These are phyloP conservation scores for Etia nguti DNA, from an alignment of 2,113 vertebrate genomes.

Conservation along the genomic window DNA sequence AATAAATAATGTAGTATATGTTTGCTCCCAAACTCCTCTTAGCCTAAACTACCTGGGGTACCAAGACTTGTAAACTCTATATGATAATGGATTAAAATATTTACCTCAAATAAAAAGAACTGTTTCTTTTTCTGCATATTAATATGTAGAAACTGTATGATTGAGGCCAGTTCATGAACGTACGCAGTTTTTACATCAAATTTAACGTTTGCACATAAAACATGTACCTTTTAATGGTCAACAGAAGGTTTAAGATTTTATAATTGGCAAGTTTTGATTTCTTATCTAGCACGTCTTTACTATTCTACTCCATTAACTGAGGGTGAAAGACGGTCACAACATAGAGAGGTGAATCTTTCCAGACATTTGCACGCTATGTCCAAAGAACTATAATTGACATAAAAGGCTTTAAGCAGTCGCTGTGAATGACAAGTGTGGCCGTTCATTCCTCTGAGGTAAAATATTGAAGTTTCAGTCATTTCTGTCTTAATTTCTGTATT, in stretches of 20 bases:
- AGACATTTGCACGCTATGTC: background rate
- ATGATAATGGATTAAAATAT: background rate
- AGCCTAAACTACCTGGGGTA: background rate
- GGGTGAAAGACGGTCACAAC: background rate
- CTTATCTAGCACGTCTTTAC: background rate
- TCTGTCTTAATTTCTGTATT: background rate
- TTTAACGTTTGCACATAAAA: background rate
- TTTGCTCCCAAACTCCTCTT: background rate
- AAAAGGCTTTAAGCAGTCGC: background rate
- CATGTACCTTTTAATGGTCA: background rate
- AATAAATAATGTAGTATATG: background rate
- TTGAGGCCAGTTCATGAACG: background rate
- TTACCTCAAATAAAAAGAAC: background rate
- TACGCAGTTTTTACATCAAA: background rate
- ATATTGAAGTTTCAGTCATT: too few relatives aligned
- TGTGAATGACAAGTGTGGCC: too few relatives aligned
- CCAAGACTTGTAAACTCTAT: background rate
- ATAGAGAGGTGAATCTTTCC: background rate
- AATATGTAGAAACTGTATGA: background rate
- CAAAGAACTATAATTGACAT: background rate
- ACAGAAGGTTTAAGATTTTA: background rate
- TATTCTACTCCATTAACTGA: background rate
- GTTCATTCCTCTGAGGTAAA: too few relatives aligned
- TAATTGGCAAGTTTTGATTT: background rate
- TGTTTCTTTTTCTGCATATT: background rate